These are phyloP conservation scores for Pseudorhiza aurosa DNA, from an alignment of 30 jellyfish, hydroid and myxozoan genomes.

Conservation along the genomic window DNA sequence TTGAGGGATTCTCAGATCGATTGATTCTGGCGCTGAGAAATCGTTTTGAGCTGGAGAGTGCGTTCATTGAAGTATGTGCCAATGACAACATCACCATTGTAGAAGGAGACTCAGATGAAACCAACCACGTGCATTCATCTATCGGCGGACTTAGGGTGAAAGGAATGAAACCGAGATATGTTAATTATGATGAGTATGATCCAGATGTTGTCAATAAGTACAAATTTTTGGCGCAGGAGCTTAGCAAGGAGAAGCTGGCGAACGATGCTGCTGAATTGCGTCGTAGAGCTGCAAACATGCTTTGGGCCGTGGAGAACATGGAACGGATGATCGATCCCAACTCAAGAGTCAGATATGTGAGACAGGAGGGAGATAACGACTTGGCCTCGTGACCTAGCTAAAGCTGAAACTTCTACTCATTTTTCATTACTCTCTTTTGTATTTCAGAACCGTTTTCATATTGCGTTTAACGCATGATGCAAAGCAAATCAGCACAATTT, in stretches of 20 bases:
- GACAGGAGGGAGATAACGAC: constrained; percentile 56
- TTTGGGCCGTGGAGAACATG: constrained; percentile 77
- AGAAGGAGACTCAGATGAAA: constrained; percentile 43
- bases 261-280: constrained; percentile 71
- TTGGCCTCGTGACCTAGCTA: no score
- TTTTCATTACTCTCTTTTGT: no score
- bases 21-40: constrained; percentile 26
- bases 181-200: constrained; percentile 75
- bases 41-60: constrained; percentile 69
- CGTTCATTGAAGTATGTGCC: constrained; percentile 45
- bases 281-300: constrained; percentile 72
- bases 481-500: no score
- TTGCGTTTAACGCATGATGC: no score
- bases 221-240: constrained; percentile 39
- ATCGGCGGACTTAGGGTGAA: constrained; percentile 79
- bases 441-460: no score
- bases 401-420: no score
- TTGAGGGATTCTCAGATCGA: constrained; percentile 46
- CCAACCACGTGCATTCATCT: constrained; percentile 43
- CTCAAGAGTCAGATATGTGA: constrained; percentile 71
- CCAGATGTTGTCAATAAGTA: constrained; percentile 62
- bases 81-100: constrained; percentile 61
- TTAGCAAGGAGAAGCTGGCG: constrained; percentile 63
- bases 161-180: constrained; percentile 50
- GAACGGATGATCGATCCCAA: constrained; percentile 84